Evolutionary conservation across 1,140 invertebrate species (phyloP).

Genomic region (Episyrphus balteatus): DNA sequence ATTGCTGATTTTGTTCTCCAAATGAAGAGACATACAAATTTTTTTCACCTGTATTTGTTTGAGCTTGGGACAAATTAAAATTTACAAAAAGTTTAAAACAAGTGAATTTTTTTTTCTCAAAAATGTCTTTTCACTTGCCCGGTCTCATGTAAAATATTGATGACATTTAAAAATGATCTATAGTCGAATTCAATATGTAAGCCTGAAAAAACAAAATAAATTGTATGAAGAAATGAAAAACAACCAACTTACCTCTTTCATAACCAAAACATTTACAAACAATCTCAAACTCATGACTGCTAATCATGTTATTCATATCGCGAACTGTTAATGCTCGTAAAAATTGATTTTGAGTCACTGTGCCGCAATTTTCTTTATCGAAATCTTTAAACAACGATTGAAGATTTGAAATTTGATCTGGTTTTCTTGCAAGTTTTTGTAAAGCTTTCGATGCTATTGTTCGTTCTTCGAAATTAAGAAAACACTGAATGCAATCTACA

Average conservation of each 20-base stretch:
- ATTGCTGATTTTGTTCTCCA: too few species aligned
- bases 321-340: conserved; percentile 48
- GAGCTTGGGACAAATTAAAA: too few species aligned
- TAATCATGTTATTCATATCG: conserved; percentile 46
- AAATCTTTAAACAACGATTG: conserved; percentile 44
- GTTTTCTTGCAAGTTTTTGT: conserved; percentile 48
- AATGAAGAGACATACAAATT: too few species aligned
- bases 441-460: conserved; percentile 45
- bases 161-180: conserved; percentile 28
- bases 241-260: conserved; percentile 34
- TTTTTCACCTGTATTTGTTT: too few species aligned
- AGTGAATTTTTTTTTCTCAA: conserved; percentile 9
- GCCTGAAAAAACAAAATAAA: conserved; percentile 5
- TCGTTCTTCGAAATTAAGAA: conserved; percentile 58
- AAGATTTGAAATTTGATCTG: conserved; percentile 50
- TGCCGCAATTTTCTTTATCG: conserved; percentile 50
- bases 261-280: conserved; percentile 56
- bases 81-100: too few species aligned
- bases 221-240: not conserved
- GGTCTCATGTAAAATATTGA: conserved; percentile 23
- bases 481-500: conserved; percentile 45
- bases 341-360: conserved; percentile 46
- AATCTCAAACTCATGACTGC: conserved; percentile 47
- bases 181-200: conserved; percentile 30
- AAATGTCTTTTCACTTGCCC: conserved; percentile 20